These are phyloP conservation scores for Aphis gossypii DNA, from an alignment of 1,140 invertebrate species.

Conservation along the genomic window DNA sequence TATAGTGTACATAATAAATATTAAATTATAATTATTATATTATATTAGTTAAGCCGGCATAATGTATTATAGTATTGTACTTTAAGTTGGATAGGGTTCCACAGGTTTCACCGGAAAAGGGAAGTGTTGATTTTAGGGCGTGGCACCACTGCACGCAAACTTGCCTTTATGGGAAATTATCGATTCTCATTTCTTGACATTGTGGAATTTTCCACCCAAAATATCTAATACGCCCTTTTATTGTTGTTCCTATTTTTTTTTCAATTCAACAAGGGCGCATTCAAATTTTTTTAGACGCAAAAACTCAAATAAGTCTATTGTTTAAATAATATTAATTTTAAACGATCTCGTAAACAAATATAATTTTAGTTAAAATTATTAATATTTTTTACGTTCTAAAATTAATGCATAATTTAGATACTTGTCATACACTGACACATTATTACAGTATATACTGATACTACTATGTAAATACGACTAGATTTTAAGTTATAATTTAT, in stretches of 20 bases:
- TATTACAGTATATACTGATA: background rate
- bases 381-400: background rate
- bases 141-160: slow-evolving; percentile 50
- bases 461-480: background rate
- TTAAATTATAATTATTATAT: background rate
- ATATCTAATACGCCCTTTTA: slow-evolving; percentile 49
- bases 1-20: background rate
- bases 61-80: background rate
- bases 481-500: background rate
- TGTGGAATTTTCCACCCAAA: slow-evolving; percentile 36
- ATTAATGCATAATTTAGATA: background rate
- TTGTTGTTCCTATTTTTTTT: slow-evolving; percentile 15
- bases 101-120: slow-evolving; percentile 37
- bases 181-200: slow-evolving; percentile 42
- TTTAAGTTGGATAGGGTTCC: background rate
- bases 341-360: background rate
- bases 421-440: background rate
- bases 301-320: background rate
- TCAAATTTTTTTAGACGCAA: background rate
- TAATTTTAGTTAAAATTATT: background rate
- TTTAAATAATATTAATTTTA: background rate
- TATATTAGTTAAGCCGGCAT: background rate
- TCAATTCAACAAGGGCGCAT: background rate
- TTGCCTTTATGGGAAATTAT: slow-evolving; percentile 20
- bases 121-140: slow-evolving; percentile 39